Base-by-base conservation (phyloP, 2,888 invertebrate genomes). In the Drosophila pegasa region DNA sequence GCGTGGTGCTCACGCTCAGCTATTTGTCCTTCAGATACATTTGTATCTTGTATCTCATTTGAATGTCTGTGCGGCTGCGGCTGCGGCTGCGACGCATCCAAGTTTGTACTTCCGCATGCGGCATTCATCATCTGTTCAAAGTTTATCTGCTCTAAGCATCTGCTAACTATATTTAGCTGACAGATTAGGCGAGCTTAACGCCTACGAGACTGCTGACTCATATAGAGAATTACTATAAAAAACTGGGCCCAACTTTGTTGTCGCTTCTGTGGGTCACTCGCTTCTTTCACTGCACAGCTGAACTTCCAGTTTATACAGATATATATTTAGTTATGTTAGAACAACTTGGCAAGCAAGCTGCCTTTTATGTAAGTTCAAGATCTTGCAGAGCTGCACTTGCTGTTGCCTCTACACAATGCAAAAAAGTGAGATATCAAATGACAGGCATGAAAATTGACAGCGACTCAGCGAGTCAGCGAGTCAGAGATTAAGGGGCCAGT, bases 291-390 rank as follows among this genome's bases (percentile, higher is more conserved):
- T 12, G 8, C 31, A 22, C 29, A n/a, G 67, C 43, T 55, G n/a
- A 62, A 58, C 52, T 71, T 31, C 47, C 31, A 48, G 47, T n/a
- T 20, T 31, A 31, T 5, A 14, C 14, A 14, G 1, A 18, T 48
- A 14, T 27, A 25, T 38, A 27, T 9, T 55, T 63, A 59, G 51
- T 54, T 54, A 33, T 41, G 33, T 35, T 50, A 22, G 33, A 58
- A 63, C 14, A 16, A 52, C 59, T 41, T 62, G 35, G 35, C 29
- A 56, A 74, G 73, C 87, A 70, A 84, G 88, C 73, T 88, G 76
- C 88, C 88, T 75, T 87, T 86, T 88, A 80, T 83, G 88, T 86
- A 79, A 87, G 84, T 87, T 86, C 82, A 78, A 82, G 82, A 80
- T 80, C 75, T 78, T 78, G 81, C 81, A 75, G 81, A 80, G 58